Evolutionary conservation across 1,140 invertebrate genomes (phyloP).

Genomic region (Cyclargus thomasi): DNA sequence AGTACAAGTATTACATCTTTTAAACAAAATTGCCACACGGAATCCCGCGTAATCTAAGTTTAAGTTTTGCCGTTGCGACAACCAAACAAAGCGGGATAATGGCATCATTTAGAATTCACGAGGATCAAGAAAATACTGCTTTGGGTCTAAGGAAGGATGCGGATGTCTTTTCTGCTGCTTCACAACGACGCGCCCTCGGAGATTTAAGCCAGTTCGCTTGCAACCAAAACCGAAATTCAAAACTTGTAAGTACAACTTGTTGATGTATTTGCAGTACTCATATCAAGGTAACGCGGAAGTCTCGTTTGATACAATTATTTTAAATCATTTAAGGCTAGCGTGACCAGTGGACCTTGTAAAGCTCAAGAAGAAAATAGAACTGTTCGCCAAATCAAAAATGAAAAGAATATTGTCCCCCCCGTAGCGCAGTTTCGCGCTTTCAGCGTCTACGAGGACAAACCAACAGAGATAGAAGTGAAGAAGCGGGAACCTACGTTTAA

Average conservation of each 20-base stretch:
- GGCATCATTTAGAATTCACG: slow-evolving; percentile 80
- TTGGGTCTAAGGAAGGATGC: slow-evolving; percentile 60
- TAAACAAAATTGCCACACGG: background rate
- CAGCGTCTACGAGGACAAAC: slow-evolving; percentile 83
- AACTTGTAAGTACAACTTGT: slow-evolving; percentile 53
- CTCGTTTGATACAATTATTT: slow-evolving; percentile 15
- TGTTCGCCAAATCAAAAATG: slow-evolving; percentile 63
- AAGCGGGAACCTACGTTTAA: slow-evolving; percentile 64
- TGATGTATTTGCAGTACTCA: slow-evolving; percentile 10
- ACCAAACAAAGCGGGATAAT: slow-evolving; percentile 67
- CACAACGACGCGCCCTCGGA: slow-evolving; percentile 76
- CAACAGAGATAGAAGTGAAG: slow-evolving; percentile 69
- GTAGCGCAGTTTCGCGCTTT: slow-evolving; percentile 82
- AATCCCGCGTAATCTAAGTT: background rate
- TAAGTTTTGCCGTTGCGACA: slow-evolving; percentile 45
- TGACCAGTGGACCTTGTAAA: slow-evolving; percentile 65
- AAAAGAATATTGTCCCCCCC: slow-evolving; percentile 72
- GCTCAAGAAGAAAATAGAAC: slow-evolving; percentile 66
- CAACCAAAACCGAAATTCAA: slow-evolving; percentile 60
- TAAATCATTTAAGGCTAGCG: slow-evolving; percentile 45
- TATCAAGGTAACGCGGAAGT: background rate
- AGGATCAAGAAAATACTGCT: slow-evolving; percentile 80
- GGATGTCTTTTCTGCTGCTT: slow-evolving; percentile 61
- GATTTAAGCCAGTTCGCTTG: slow-evolving; percentile 63
- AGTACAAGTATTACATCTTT: background rate